Evolutionary conservation across 2,113 vertebrate genomes (phyloP).

Genomic region (Meles meles): DNA sequence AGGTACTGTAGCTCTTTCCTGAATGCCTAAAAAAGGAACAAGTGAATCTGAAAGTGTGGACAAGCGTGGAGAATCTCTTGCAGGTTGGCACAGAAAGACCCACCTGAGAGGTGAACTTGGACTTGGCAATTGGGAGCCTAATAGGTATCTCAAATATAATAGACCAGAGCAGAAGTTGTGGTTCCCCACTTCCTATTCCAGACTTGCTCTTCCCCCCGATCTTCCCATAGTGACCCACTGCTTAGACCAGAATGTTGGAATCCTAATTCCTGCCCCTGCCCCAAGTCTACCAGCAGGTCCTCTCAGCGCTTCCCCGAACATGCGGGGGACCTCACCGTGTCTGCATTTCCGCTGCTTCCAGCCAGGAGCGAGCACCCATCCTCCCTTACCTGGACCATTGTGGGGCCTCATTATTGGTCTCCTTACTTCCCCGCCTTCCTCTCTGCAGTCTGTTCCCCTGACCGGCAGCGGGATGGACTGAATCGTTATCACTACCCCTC

Average conservation of each 20-base stretch:
- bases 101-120: not conserved
- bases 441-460: not conserved
- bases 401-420: not conserved
- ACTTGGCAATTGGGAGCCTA: not conserved
- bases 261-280: not conserved
- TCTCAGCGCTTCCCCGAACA: fast-evolving
- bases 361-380: fast-evolving
- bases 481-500: not conserved
- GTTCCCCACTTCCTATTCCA: not conserved
- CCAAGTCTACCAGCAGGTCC: not conserved
- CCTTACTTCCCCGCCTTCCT: not conserved
- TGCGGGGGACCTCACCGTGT: fast-evolving
- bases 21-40: not conserved
- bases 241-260: not conserved
- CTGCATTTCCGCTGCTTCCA: not conserved
- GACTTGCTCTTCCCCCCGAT: not conserved
- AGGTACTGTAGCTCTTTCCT: not conserved
- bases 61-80: not conserved
- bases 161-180: not conserved
- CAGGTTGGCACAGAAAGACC: not conserved
- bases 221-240: not conserved
- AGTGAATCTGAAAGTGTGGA: not conserved
- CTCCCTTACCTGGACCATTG: not conserved
- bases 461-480: not conserved
- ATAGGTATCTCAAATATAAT: not conserved